Base-by-base conservation (phyloP, 2,113 vertebrate genomes). In the Arenaria interpres region DNA sequence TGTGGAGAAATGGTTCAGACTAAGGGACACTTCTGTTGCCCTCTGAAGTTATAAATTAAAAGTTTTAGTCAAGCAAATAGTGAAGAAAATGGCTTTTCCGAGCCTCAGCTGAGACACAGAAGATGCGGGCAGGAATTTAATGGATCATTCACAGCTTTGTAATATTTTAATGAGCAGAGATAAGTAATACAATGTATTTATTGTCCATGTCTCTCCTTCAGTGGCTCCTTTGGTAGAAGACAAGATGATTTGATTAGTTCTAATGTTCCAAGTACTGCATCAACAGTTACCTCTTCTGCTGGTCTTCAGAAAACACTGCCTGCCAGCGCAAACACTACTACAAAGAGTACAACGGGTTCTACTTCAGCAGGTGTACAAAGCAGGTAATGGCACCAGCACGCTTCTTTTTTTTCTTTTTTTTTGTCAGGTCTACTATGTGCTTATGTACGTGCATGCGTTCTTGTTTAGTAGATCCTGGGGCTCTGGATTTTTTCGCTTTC, bases 221-320 rank as follows among this genome's bases (percentile, higher is more conserved):
- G 99, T 96, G 98, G 98, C 96, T 99, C 99, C 89, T 99, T 99
- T 97, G 99, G 99, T 98, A 99, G 99, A 98, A 98, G 98, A 97
- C 98, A 99, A 82, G 99, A 99, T 86, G 99, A 99, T 96, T 92
- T 99, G 96, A 98, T 99, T 97, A 99, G 98, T 98, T 99, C 99
- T 91, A 98, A 97, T 96, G 96, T 99, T 97, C 98, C 98, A 97
- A 99, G 97, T 98, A 97, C 98, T 98, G 98, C 98, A 98, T 98
- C 99, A 98, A 99, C 99, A 94, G 98, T 99, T 99, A 99, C 99
- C 99, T 99, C 99, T 97, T 99, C 99, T 97, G 98, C 98, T 93
- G 99, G 99, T 97, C 98, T 98, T 95, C 99, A 98, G 97, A 98
- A 99, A 95, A 98, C 98, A 92, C 98, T 99, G 95, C 97, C 99